Conservation (phyloP, 2,888 invertebrate genomes). For the Perizoma affinitatum region DNA sequence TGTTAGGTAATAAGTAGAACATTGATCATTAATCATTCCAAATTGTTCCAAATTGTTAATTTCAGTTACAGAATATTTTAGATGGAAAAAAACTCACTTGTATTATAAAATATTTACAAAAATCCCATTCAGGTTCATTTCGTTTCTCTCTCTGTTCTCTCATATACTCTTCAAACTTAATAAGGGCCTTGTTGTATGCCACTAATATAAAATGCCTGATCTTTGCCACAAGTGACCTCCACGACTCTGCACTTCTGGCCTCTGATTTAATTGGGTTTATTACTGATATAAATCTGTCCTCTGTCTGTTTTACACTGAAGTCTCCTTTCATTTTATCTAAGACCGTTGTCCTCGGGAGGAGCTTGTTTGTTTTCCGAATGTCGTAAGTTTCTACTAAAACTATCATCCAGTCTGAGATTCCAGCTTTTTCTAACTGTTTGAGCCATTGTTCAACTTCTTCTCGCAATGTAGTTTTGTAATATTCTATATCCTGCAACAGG, state of each 20-base stretch:
- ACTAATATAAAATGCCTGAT: slow-evolving; percentile 92
- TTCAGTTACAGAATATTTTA: too few relatives aligned
- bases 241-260: slow-evolving; percentile 94
- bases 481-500: slow-evolving; percentile 92
- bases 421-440: slow-evolving; percentile 88
- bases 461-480: slow-evolving; percentile 93
- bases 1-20: too few relatives aligned
- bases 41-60: too few relatives aligned
- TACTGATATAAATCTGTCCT: slow-evolving; percentile 93
- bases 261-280: slow-evolving; percentile 96
- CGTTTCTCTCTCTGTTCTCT: slow-evolving; percentile 94
- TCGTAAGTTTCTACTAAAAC: slow-evolving; percentile 96
- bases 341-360: slow-evolving; percentile 95
- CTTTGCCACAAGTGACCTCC: slow-evolving; percentile 92
- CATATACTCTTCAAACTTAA: slow-evolving; percentile 95
- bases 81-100: slow-evolving; percentile 84
- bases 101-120: slow-evolving; percentile 96
- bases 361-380: slow-evolving; percentile 94
- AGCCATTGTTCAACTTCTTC: slow-evolving; percentile 96
- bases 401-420: slow-evolving; percentile 96
- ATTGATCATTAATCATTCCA: too few relatives aligned
- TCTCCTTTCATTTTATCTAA: slow-evolving; percentile 97
- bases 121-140: slow-evolving; percentile 96
- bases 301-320: slow-evolving; percentile 94
- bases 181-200: slow-evolving; percentile 93